These are phyloP conservation scores for Branchinecta lynchi DNA, from an alignment of 1,140 invertebrate species.

Conservation along the genomic window DNA sequence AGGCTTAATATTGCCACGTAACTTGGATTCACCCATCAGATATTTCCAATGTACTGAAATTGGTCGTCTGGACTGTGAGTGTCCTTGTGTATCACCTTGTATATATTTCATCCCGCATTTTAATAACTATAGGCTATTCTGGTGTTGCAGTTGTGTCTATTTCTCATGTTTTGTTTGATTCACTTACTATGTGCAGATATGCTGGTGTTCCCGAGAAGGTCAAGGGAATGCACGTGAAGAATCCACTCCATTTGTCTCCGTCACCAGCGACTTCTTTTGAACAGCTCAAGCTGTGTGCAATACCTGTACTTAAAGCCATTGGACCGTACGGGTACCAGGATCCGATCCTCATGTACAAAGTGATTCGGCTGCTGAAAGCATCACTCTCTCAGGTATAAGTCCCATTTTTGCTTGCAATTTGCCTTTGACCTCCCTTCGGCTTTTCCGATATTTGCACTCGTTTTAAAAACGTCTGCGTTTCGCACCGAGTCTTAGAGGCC, in stretches of 20 bases:
- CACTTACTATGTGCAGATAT: neutral
- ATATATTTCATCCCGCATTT: too few relatives aligned
- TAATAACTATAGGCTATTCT: too few relatives aligned
- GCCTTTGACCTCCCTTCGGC: too few relatives aligned
- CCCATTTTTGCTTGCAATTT: neutral
- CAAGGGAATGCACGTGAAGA: constrained; percentile 30
- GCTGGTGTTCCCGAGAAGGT: constrained; percentile 47
- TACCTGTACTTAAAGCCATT: constrained; percentile 71
- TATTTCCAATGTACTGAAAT: too few relatives aligned
- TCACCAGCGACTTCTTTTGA: constrained; percentile 43
- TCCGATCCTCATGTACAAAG: constrained; percentile 74
- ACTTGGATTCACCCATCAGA: too few relatives aligned
- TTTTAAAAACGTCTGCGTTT: too few relatives aligned
- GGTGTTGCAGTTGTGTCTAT: too few relatives aligned
- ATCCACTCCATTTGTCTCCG: constrained; percentile 41
- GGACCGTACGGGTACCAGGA: constrained; percentile 77
- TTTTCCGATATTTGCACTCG: too few relatives aligned
- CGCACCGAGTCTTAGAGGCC: too few relatives aligned
- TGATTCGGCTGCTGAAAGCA: constrained; percentile 45
- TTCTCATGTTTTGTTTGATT: neutral
- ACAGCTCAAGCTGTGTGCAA: constrained; percentile 55
- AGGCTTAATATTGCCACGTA: too few relatives aligned
- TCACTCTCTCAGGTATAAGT: constrained; percentile 33
- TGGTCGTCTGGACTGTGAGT: too few relatives aligned
- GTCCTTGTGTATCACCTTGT: too few relatives aligned